These are phyloP conservation scores for Caenorhabditis becei DNA, from an alignment of 2,888 invertebrate genomes.

Conservation along the genomic window DNA sequence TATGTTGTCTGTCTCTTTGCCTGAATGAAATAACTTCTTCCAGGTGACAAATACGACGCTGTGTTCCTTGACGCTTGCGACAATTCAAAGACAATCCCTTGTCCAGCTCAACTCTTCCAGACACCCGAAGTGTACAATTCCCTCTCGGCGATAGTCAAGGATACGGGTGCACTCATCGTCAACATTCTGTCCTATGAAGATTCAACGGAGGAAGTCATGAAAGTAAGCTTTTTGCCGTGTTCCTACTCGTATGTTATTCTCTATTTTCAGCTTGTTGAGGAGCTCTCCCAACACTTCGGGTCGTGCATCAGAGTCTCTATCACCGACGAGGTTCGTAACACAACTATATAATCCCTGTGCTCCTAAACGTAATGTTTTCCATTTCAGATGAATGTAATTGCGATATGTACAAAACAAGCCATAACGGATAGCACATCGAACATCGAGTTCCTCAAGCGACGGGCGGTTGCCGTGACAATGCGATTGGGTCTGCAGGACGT, in stretches of 20 bases:
- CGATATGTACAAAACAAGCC: conserved; percentile 54
- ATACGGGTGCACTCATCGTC: conserved; percentile 59
- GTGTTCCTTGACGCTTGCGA: conserved; percentile 78
- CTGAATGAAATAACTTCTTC: background rate
- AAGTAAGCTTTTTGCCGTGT: conserved; percentile 5
- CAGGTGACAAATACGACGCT: conserved; percentile 71
- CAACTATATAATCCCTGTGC: background rate
- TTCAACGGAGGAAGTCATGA: conserved; percentile 5
- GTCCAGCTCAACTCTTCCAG: conserved; percentile 71
- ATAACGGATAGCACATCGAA: conserved; percentile 41
- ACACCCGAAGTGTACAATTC: conserved; percentile 42
- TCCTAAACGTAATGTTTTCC: background rate
- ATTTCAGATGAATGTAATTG: conserved; percentile 56
- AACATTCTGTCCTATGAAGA: conserved; percentile 62
- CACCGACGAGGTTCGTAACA: conserved; percentile 31
- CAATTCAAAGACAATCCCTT: conserved; percentile 66
- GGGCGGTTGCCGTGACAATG: conserved; percentile 56
- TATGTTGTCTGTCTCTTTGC: conserved; percentile 20
- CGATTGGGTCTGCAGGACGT: conserved; percentile 51
- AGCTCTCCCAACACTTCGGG: conserved; percentile 48
- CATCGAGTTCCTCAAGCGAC: conserved; percentile 43
- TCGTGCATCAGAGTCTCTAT: conserved; percentile 62
- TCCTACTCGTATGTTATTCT: background rate
- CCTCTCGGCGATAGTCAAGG: conserved; percentile 53
- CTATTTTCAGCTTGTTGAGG: conserved; percentile 45